Conservation (phyloP, 2,888 invertebrate genomes). For the Cephus nigrinus region DNA sequence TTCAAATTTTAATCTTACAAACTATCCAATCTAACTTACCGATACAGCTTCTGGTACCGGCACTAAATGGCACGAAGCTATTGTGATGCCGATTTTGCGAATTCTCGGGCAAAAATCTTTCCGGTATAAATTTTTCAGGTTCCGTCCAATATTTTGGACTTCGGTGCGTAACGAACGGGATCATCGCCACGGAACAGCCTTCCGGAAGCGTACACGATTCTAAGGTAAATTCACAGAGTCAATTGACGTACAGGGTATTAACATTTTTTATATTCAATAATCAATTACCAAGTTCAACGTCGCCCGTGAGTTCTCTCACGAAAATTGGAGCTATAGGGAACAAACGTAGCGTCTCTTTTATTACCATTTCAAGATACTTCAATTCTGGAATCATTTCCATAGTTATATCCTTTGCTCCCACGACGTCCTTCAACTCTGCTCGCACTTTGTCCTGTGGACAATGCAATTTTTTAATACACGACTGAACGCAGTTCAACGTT, state of each 20-base stretch:
- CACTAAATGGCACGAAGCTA: background rate
- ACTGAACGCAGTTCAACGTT: background rate
- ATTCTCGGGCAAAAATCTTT: constrained; percentile 18
- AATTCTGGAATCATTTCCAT: constrained; percentile 15
- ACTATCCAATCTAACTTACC: background rate
- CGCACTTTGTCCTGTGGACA: constrained; percentile 22
- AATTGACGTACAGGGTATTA: background rate
- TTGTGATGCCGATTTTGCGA: constrained; percentile 12
- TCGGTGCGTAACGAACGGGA: constrained; percentile 13
- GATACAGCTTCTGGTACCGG: background rate
- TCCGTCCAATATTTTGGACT: constrained; percentile 21
- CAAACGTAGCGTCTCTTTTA: constrained; percentile 28
- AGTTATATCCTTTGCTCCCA: constrained; percentile 14
- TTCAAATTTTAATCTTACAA: background rate
- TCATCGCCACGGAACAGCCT: constrained; percentile 17
- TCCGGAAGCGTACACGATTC: constrained; percentile 20
- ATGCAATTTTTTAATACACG: background rate
- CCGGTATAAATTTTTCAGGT: constrained; percentile 24
- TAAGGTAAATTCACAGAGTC: background rate
- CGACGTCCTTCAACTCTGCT: constrained; percentile 21
- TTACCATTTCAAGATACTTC: constrained; percentile 28
- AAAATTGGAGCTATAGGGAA: constrained; percentile 29
- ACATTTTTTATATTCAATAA: background rate
- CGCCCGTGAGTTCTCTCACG: constrained; percentile 23
- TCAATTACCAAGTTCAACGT: constrained; percentile 25